Percentiles rank a stretch among this genome's conserved stretches.
These are phyloP conservation scores for Corvus moneduloides DNA, from an alignment of 2,113 vertebrate species.

Conservation along the genomic window DNA sequence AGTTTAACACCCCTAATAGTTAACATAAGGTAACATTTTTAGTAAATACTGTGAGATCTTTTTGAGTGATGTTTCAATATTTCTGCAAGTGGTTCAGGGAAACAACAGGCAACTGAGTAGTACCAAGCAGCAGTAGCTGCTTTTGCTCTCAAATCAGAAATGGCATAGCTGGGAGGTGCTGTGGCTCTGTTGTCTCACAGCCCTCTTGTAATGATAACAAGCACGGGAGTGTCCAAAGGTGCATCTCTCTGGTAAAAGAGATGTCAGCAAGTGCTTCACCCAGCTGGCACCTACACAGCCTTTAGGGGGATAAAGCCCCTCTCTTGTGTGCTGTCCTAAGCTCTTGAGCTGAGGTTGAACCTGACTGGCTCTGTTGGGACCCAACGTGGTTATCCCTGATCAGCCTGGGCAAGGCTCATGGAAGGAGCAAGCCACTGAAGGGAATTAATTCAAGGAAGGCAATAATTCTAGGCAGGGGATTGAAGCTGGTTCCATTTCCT, in stretches of 20 bases:
- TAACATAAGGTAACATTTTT: background rate
- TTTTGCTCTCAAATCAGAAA: background rate
- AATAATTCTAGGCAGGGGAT: background rate
- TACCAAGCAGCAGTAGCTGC: background rate
- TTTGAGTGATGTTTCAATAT: background rate
- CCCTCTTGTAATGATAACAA: background rate
- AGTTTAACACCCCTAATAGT: background rate
- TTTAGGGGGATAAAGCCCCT: background rate
- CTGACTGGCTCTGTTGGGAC: rapidly evolving
- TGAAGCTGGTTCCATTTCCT: background rate
- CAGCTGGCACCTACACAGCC: background rate
- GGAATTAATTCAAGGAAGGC: background rate
- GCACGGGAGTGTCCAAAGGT: background rate
- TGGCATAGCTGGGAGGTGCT: background rate
- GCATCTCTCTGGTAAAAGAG: background rate
- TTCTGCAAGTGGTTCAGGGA: background rate
- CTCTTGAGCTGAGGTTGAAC: background rate
- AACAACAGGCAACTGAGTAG: background rate
- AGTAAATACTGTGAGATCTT: background rate
- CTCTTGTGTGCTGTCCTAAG: background rate
- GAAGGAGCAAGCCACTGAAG: background rate
- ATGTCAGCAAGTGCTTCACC: background rate
- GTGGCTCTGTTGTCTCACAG: background rate
- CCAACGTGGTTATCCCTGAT: background rate
- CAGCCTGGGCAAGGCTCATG: background rate